Percentiles rank a stretch among this genome's conserved stretches.
phyloP scores from a whole-genome alignment of 1,140 invertebrate genomes.

The Ridgeia piscesae region DNA sequence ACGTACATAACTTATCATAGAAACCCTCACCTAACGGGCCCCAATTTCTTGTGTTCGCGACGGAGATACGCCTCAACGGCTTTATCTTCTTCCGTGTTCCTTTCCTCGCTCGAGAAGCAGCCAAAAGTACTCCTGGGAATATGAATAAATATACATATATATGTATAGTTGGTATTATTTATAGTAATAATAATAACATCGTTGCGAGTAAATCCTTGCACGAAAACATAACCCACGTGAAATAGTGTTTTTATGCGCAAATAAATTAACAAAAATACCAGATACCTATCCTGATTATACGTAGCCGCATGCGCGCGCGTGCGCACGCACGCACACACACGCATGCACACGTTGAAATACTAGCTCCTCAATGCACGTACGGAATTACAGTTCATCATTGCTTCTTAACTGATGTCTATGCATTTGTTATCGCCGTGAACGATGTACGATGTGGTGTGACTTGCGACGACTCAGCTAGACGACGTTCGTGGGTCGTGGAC shows the following conservation, averaged over 20 bases:
- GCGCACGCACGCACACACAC: too few species aligned
- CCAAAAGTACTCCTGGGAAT: conserved; percentile 7
- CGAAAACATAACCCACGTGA: too few species aligned
- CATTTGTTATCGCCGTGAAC: background rate
- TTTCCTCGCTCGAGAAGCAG: background rate
- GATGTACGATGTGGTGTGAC: background rate
- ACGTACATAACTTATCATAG: background rate
- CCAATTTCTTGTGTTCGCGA: conserved; percentile 1
- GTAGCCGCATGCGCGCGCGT: too few species aligned
- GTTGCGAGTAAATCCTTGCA: too few species aligned
- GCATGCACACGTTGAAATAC: background rate
- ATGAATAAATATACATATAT: conserved; percentile 14
- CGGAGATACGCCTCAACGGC: background rate
- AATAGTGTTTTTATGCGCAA: too few species aligned
- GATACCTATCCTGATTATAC: too few species aligned
- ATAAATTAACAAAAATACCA: too few species aligned
- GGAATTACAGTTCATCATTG: background rate
- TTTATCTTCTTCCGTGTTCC: background rate
- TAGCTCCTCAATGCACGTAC: background rate
- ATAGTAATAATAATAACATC: too few species aligned
- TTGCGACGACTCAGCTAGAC: too few species aligned
- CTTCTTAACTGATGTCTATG: background rate
- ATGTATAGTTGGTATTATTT: background rate
- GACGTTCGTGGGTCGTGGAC: background rate
- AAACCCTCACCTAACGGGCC: background rate